Evolutionary conservation across 1,140 invertebrate genomes (phyloP).

Genomic region (Reticulitermes speratus): DNA sequence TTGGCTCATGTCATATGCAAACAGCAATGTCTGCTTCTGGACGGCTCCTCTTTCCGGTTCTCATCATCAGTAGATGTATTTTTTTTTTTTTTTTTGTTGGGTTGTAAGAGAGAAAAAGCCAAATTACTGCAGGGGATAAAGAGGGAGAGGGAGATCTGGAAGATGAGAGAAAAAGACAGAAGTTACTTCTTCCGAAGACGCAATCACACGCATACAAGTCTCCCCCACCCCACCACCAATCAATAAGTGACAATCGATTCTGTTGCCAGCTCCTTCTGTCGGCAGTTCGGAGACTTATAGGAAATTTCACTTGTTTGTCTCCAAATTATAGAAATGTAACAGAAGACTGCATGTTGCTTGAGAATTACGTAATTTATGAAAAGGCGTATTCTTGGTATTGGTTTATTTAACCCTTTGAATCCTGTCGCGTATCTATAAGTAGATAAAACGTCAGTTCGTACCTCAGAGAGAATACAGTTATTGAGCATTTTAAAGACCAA

Average conservation of each 20-base stretch:
- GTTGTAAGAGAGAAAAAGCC: neutral
- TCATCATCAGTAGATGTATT: neutral
- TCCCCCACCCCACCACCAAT: neutral
- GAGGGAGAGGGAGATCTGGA: neutral
- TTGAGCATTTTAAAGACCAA: too few relatives aligned
- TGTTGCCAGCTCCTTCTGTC: neutral
- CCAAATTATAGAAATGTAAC: too few relatives aligned
- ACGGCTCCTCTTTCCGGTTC: neutral
- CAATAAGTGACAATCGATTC: slow-evolving; percentile 10
- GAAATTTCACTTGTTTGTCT: neutral
- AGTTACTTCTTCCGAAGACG: neutral
- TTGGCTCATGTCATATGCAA: neutral
- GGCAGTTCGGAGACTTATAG: neutral
- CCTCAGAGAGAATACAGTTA: too few relatives aligned
- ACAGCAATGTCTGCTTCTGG: neutral
- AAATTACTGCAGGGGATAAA: neutral
- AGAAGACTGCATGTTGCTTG: too few relatives aligned
- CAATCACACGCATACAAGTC: neutral
- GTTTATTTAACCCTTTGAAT: too few relatives aligned
- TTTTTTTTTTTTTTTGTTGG: neutral
- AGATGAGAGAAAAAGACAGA: neutral
- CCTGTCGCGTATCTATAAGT: too few relatives aligned
- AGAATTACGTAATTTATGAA: too few relatives aligned
- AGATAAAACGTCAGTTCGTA: too few relatives aligned
- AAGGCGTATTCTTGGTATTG: too few relatives aligned